These are phyloP conservation scores for Rhodinocichla rosea DNA, from an alignment of 2,113 vertebrate species.

Conservation along the genomic window DNA sequence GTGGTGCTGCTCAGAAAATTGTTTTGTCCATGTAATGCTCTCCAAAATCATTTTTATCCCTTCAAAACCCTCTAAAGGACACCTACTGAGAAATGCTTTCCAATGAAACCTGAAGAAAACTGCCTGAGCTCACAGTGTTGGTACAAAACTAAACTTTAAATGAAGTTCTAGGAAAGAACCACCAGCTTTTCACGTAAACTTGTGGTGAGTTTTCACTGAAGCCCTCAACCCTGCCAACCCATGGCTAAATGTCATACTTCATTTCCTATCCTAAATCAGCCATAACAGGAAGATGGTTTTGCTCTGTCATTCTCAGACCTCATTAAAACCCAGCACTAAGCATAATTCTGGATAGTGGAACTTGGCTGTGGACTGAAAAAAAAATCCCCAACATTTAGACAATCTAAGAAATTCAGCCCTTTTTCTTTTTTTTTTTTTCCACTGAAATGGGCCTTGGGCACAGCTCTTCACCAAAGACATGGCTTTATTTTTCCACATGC, in stretches of 20 bases:
- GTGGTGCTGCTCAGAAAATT: background rate
- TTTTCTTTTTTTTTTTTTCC: background rate
- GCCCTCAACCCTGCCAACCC: background rate
- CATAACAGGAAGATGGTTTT: background rate
- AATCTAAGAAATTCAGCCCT: background rate
- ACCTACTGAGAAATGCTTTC: background rate
- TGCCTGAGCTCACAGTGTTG: background rate
- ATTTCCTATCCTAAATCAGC: background rate
- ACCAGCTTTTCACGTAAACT: background rate
- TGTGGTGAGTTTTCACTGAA: background rate
- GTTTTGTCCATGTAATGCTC: background rate
- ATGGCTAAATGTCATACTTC: background rate
- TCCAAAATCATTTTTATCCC: background rate
- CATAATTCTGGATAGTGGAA: background rate
- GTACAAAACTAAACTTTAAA: background rate
- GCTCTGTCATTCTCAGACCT: background rate
- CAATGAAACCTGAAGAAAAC: background rate
- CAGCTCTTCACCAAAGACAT: background rate
- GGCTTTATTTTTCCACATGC: background rate
- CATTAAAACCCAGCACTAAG: background rate
- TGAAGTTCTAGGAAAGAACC: constrained; percentile 11
- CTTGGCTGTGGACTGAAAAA: background rate
- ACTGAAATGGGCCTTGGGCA: background rate
- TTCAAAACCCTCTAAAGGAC: background rate
- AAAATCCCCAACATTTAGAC: background rate